Conservation (phyloP, 2,797 vertebrate genomes). For the Acanthornis magna region DNA sequence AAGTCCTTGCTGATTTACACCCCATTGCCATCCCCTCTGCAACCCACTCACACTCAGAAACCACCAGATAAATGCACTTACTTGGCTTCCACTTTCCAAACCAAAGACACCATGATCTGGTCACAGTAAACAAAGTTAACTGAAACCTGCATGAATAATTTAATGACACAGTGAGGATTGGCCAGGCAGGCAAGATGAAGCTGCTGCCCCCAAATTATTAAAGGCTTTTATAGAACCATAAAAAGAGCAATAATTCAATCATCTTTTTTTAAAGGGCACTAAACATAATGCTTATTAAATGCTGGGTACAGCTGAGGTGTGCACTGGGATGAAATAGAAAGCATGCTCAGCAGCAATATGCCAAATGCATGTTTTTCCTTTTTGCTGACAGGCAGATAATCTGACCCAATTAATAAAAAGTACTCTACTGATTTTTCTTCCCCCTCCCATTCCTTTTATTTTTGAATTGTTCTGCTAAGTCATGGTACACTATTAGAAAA, state of each 20-base stretch:
- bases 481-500: slow-evolving; percentile 63
- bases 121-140: slow-evolving; percentile 55
- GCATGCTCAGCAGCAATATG: slow-evolving; percentile 72
- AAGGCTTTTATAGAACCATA: slow-evolving; percentile 73
- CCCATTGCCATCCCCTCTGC: fast-evolving
- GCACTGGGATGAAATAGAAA: slow-evolving; percentile 27
- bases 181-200: slow-evolving; percentile 38
- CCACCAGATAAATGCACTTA: background rate
- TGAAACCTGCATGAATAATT: slow-evolving; percentile 68
- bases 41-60: background rate
- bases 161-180: slow-evolving; percentile 40
- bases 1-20: fast-evolving
- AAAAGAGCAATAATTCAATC: slow-evolving; percentile 73
- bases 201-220: slow-evolving; percentile 70
- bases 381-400: slow-evolving; percentile 69
- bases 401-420: slow-evolving; percentile 77
- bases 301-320: slow-evolving; percentile 38
- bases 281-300: slow-evolving; percentile 69
- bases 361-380: slow-evolving; percentile 16
- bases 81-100: background rate
- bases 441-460: background rate
- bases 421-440: slow-evolving; percentile 66
- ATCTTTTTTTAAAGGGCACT: slow-evolving; percentile 61
- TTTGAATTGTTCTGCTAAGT: slow-evolving; percentile 42
- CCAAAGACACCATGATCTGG: background rate